Evolutionary conservation across 64 coral and sea anemone genomes (phyloP).

Genomic region (Actinia equina): DNA sequence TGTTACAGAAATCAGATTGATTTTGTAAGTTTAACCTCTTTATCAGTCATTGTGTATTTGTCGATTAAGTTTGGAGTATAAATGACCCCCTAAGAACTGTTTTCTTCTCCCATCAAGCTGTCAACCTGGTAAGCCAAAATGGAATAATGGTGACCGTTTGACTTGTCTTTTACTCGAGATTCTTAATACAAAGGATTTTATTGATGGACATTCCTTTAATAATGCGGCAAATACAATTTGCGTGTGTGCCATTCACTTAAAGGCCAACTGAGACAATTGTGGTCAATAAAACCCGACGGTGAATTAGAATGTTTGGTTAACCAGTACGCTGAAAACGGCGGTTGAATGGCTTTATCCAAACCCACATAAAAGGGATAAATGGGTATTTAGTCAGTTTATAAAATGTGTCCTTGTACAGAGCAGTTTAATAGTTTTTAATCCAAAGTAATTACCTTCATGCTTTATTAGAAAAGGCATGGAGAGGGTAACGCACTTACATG

Average conservation of each 20-base stretch:
- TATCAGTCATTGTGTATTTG: not conserved
- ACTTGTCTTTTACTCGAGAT: not conserved
- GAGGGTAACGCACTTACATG: no score
- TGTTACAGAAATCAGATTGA: not conserved
- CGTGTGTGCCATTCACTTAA: not conserved
- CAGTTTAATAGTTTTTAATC: not conserved
- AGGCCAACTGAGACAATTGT: not conserved
- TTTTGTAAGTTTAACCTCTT: not conserved
- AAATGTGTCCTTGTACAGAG: not conserved
- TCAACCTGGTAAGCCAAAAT: slow-evolving; percentile 1
- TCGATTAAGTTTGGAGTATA: not conserved
- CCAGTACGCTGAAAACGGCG: not conserved
- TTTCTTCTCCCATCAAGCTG: not conserved
- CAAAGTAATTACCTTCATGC: not conserved
- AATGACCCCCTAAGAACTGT: not conserved
- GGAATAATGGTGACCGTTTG: not conserved
- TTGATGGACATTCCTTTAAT: not conserved
- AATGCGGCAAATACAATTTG: not conserved
- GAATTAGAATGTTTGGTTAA: not conserved
- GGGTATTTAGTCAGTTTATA: not conserved
- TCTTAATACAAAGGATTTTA: not conserved
- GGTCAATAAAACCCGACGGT: not conserved
- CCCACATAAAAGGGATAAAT: not conserved
- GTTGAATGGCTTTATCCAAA: not conserved
- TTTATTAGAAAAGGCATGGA: no score